Conservation (phyloP, 1,140 invertebrate genomes). For the Halictus rubicundus region DNA sequence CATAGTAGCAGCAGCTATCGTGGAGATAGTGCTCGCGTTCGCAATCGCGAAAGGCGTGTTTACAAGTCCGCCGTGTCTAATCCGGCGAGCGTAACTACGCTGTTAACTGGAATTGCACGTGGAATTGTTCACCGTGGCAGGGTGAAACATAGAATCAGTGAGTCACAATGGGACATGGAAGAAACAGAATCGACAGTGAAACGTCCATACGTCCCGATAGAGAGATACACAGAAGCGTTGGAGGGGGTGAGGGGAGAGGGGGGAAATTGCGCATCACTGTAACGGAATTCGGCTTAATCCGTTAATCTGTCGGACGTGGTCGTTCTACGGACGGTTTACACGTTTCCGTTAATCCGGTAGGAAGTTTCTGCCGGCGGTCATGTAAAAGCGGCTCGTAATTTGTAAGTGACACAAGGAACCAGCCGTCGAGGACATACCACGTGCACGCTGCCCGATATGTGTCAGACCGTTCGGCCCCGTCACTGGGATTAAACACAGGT, state of each 20-base stretch:
- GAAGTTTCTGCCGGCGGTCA: constrained; percentile 46
- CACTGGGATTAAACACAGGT: constrained; percentile 29
- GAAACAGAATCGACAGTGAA: background rate
- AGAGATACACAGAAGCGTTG: too few species aligned
- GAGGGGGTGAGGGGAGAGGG: too few species aligned
- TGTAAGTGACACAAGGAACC: constrained; percentile 48
- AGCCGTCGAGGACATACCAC: constrained; percentile 31
- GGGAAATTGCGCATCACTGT: constrained; percentile 37
- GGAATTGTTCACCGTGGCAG: too few species aligned
- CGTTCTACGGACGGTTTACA: constrained; percentile 38
- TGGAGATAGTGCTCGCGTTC: too few species aligned
- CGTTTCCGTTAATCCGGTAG: constrained; percentile 45
- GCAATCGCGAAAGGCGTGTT: too few species aligned
- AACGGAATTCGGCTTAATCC: constrained; percentile 45
- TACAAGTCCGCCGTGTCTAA: too few species aligned
- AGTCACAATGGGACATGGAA: background rate
- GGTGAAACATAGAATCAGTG: too few species aligned
- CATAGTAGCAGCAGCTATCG: too few species aligned
- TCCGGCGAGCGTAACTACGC: too few species aligned
- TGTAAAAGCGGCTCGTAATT: constrained; percentile 53
- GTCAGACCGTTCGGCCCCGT: constrained; percentile 19
- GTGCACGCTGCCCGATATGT: constrained; percentile 25
- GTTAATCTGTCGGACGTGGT: constrained; percentile 49
- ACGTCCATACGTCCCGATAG: background rate
- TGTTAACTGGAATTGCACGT: too few species aligned